Base-by-base conservation (phyloP, 2,888 invertebrate genomes). In the Tipula confusa region DNA sequence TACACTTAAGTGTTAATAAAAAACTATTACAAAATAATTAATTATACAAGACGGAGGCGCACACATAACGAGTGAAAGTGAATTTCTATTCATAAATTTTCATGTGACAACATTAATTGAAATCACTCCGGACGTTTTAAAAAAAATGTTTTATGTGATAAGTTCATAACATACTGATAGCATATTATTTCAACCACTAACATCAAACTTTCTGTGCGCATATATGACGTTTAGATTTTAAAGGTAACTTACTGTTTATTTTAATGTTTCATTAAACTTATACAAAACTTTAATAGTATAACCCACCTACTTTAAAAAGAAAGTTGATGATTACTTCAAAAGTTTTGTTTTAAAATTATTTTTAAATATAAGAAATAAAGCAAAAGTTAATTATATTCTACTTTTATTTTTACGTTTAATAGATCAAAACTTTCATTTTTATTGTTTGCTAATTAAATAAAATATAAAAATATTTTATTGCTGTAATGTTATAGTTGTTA, bases 271-370 rank as follows among this genome's bases (percentile, higher is more conserved):
- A 24, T 64, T 64, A 64, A 64, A 64, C 24, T 64, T 64, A n/a
- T n/a, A 64, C 24, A 64, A 64, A 43, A 43, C 43, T 43, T 11
- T 36, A 43, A 5, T 43, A 33, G 33, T 11, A 33, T 33, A n/a
- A 64, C 6, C 64, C 64, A 64, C 64, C 64, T 64, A 64, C 64
- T 64, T 64, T 64, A 24, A 64, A 64, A 64, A 64, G 64, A 64
- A 64, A 64, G 64, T 64, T 24, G 64, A 9, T 64, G 24, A 64
- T 64, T 64, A 64, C 43, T 43, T 64, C 24, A 64, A 64, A 64
- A 24, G 9, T 64, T 64, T 64, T 64, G 11, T 64, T 64, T 64
- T 18, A 24, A 64, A 24, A 11, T 64, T 24, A 9, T 24, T 64
- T 64, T 64, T 64, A 18, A n/a, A 3, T 43, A 11, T 36, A 36